Conservation (phyloP, 2,797 vertebrate species). For the Takifugu ocellatus region DNA sequence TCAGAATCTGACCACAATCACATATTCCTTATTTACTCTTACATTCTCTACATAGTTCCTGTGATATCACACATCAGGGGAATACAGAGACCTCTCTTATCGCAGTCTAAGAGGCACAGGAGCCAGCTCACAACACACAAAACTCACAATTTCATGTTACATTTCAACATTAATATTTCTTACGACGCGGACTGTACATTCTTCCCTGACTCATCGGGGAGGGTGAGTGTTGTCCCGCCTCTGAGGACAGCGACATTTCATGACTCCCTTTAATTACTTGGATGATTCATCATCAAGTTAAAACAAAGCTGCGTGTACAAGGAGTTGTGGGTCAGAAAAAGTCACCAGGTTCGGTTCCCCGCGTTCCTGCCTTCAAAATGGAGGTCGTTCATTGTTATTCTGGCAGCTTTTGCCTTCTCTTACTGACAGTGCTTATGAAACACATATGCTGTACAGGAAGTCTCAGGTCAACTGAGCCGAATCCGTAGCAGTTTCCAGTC, state of each 20-base stretch:
- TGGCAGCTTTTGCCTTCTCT: conserved; percentile 2
- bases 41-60: conserved; percentile 38
- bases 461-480: conserved; percentile 32
- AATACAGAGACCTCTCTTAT: conserved; percentile 8
- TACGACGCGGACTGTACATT: conserved; percentile 22
- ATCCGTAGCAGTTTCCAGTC: conserved; percentile 5
- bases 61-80: conserved; percentile 21
- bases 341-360: conserved; percentile 29
- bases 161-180: conserved; percentile 32
- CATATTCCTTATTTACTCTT: conserved; percentile 23
- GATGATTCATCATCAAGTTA: conserved; percentile 15
- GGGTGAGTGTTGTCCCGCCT: conserved; percentile 38
- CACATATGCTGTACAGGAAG: conserved; percentile 9
- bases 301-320: conserved; percentile 9
- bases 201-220: conserved; percentile 34
- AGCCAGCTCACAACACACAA: conserved; percentile 13
- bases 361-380: conserved; percentile 10
- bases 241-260: conserved; percentile 10
- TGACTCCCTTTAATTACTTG: conserved; percentile 18
- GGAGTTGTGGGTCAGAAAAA: conserved; percentile 13
- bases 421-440: neutral
- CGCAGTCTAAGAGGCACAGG: conserved; percentile 4
- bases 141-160: conserved; percentile 31
- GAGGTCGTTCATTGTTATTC: conserved; percentile 8
- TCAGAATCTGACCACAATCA: conserved; percentile 26